Evolutionary conservation across 1,140 invertebrate genomes (phyloP), one percentile per base, ranked within the genome.

Genomic region (Diorhabda carinulata): DNA sequence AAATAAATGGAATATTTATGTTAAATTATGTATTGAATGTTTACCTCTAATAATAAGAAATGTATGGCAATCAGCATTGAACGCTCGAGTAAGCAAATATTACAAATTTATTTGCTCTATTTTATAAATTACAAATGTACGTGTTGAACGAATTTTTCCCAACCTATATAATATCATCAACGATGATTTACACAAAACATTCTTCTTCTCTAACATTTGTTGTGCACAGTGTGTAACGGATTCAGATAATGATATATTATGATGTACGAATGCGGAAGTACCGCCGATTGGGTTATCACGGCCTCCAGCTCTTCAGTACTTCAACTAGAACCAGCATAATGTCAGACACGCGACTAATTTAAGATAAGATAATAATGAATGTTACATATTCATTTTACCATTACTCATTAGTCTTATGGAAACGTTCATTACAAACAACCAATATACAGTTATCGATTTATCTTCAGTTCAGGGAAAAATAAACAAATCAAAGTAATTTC

Each of bases 91-190:
- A 25, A 25, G 25, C 25, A 25, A 25, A 25, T 25, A 25, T 25
- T 25, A 25, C 25, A 25, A 25, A 25, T 25, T 25, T 25, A 25
- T 25, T 25, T 25, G 25, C 25, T 25, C 25, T 25, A 25, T 25
- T 25, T 25, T 25, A 25, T 25, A 25, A 25, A 25, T 25, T 25
- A 25, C 25, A 25, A 25, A 25, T n/a, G 47, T 52, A 52, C 47
- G 47, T 52, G 47, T n/a, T 52, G 47, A 52, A 52, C 47, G 47
- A 52, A n/a, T 52, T 52, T 52, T 52, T 52, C 47, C 47, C 47
- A 52, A 52, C 47, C n/a, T 52, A 52, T 52, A 52, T 52, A 52
- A 8, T 52, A 52, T n/a, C 6, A 8, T 52, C 47, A 8, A 52
- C n/a, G 6, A 52, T 52, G 6, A 52, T 52, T 52, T 52, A 52